Base-by-base conservation (phyloP, 2,113 vertebrate genomes). In the Glaucidium brasilianum region DNA sequence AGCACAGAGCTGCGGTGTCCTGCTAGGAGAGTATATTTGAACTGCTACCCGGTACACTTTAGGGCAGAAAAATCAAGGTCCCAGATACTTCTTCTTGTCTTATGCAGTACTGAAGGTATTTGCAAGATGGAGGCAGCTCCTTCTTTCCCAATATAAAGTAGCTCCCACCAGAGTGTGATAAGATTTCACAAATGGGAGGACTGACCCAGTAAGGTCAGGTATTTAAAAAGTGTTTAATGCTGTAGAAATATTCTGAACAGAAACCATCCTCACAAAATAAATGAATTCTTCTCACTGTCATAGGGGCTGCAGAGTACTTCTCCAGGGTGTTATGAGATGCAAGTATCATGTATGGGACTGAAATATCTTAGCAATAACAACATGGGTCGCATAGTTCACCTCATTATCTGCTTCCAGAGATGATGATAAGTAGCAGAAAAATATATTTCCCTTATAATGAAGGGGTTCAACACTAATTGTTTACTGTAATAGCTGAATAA, bases 1-100 rank as follows among this genome's bases (percentile, higher is more conserved):
- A 43, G 10, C 12, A 23, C 2, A 6, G 13, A 49, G 15, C 32
- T 84, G 15, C 2, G 4, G 11, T 80, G 10, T 12, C 15, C 7
- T 14, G 6, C 5, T 23, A 35, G 6, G 18, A 39, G 4, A 78
- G 21, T 5, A 4, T 16, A 16, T 79, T 64, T 79, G 37, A 75
- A 21, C 5, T 17, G 3, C 5, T 41, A 43, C 12, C 18, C 10
- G 9, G 34, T 53, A 32, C 6, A 45, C 5, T 0, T 1, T 50
- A 41, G 14, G 25, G 37, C 15, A 80, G 16, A 69, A 90, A 12
- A 87, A 16, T 35, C 41, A 66, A 76, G 10, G 6, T 59, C 30
- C 27, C 37, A 45, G 5, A 12, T 19, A 6, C 27, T 91, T 76
- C n/a, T 41, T 80, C 15, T 11, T 5, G 2, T 25, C 7, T 68